Percentiles rank a stretch among this genome's conserved stretches.
phyloP scores from a whole-genome alignment of 1,140 invertebrate species.

The Drosophila kurseongensis region DNA sequence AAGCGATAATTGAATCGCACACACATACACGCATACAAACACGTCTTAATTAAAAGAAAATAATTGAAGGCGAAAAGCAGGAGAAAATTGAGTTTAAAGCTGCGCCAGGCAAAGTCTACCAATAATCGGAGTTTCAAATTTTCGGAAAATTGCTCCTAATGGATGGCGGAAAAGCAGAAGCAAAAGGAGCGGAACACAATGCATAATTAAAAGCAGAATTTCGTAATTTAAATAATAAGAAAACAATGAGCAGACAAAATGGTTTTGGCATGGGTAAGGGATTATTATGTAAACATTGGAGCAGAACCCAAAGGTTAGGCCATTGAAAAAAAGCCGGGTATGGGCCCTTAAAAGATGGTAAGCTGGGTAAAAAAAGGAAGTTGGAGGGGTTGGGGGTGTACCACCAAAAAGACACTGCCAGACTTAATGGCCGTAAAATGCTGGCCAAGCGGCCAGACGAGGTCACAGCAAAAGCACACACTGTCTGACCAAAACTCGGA shows the following conservation, averaged over 20 bases:
- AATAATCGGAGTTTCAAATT: conserved; percentile 42
- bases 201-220: conserved; percentile 77
- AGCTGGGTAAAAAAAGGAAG: not conserved
- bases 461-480: conserved; percentile 47
- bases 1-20: conserved; percentile 41
- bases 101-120: not conserved
- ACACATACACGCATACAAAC: not conserved
- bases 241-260: conserved; percentile 53
- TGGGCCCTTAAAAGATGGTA: conserved; percentile 8
- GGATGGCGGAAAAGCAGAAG: conserved; percentile 3
- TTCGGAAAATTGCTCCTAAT: conserved; percentile 30
- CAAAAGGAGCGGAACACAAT: conserved; percentile 19
- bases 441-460: conserved; percentile 68
- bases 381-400: not conserved
- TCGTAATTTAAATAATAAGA: conserved; percentile 76
- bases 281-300: conserved; percentile 69
- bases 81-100: conserved; percentile 5
- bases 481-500: conserved; percentile 8
- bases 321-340: not conserved
- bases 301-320: conserved; percentile 39
- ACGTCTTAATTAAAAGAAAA: conserved; percentile 68
- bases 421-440: conserved; percentile 79
- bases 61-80: conserved; percentile 17
- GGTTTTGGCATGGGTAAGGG: conserved; percentile 19
- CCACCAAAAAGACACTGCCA: conserved; percentile 55